These are phyloP conservation scores for Iselma pallidipennis DNA, from an alignment of 2,888 invertebrate genomes.

Conservation along the genomic window DNA sequence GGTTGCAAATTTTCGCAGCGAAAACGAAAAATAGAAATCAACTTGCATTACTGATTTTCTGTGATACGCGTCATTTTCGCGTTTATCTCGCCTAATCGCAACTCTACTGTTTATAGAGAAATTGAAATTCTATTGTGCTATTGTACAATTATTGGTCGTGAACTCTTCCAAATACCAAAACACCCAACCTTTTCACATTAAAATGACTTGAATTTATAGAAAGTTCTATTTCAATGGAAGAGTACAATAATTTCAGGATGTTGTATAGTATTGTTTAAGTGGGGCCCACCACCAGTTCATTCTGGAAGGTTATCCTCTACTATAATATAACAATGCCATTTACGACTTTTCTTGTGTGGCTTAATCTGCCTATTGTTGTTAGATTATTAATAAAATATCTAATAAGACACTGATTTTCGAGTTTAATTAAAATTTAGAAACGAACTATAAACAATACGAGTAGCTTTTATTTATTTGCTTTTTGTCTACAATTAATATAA, in stretches of 20 bases:
- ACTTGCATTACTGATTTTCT: too few relatives aligned
- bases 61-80: too few relatives aligned
- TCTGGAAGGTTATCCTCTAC: neutral
- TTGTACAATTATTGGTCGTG: neutral
- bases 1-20: too few relatives aligned
- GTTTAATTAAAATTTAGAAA: too few relatives aligned
- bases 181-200: neutral
- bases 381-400: neutral
- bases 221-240: neutral
- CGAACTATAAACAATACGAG: neutral
- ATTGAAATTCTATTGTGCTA: neutral
- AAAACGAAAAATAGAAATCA: too few relatives aligned
- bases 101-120: too few relatives aligned
- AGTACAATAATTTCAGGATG: neutral
- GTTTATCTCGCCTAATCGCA: too few relatives aligned
- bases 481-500: too few relatives aligned
- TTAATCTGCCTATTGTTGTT: neutral
- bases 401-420: too few relatives aligned
- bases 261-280: neutral
- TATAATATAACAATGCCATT: neutral
- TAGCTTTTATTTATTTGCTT: neutral
- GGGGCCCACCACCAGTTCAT: neutral
- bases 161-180: neutral
- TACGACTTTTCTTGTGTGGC: neutral
- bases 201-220: neutral